Percentiles rank a stretch among this genome's conserved stretches.
These are phyloP conservation scores for Choloepus didactylus DNA, from an alignment of 2,797 vertebrate genomes.

Conservation along the genomic window DNA sequence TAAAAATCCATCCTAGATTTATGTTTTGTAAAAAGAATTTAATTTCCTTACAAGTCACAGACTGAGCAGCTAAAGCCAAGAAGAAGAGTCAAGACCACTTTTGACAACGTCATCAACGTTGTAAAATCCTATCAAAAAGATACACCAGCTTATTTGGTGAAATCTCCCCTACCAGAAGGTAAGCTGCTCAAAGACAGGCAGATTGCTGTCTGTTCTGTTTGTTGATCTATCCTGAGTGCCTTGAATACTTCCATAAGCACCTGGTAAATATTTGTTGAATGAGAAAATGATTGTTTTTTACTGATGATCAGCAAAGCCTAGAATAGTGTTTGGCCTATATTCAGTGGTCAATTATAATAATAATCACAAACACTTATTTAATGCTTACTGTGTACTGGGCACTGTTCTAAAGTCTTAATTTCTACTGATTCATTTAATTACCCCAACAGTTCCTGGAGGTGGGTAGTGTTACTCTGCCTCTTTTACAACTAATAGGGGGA, in stretches of 20 bases:
- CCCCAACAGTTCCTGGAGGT: not conserved
- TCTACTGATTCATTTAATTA: not conserved
- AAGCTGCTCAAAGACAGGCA: not conserved
- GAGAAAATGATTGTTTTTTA: not conserved
- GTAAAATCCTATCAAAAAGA: not conserved
- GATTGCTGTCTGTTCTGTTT: not conserved
- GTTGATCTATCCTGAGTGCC: not conserved
- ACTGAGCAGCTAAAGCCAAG: not conserved
- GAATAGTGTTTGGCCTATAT: not conserved
- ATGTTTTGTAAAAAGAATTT: not conserved
- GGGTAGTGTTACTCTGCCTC: not conserved
- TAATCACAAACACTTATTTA: not conserved
- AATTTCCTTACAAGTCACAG: not conserved
- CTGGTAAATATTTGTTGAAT: not conserved
- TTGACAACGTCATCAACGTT: not conserved
- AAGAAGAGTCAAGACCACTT: not conserved
- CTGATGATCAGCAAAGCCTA: not conserved
- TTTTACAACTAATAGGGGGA: not conserved
- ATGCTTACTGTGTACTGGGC: not conserved
- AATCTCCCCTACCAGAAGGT: not conserved
- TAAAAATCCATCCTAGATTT: not conserved
- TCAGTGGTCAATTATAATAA: not conserved
- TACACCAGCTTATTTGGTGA: not conserved
- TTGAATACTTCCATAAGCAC: not conserved
- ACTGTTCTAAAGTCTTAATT: not conserved